Evolutionary conservation across 1,140 invertebrate genomes (phyloP), one percentile per base, ranked within the genome.

Genomic region (Dendroctonus ponderosae): DNA sequence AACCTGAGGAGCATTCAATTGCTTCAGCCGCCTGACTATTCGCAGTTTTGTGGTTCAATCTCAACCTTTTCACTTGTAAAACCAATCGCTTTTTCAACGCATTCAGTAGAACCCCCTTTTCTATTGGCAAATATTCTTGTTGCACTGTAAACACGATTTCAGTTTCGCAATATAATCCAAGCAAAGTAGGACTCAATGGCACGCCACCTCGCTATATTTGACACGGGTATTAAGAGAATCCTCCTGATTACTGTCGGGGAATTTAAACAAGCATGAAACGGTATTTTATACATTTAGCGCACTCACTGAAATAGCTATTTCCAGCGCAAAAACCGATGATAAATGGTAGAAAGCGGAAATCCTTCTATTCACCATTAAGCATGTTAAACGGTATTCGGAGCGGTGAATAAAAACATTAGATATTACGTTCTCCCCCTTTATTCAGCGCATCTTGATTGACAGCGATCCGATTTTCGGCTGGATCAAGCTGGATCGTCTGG

Each of bases 321-420:
- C 50, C n/a, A 9, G 15, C 5, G 50, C 50, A 52, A 52, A 52
- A 52, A 52, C 50, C 9, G 50, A 52, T 52, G 50, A 52, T 52
- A 52, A 52, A 52, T 52, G 50, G 50, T 52, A 9, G 15, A 26
- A 52, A 52, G 15, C n/a, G 8, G 50, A 52, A 52, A 52, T 52
- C 50, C 50, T 52, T 26, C 50, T 52, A 52, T 52, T 52, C 15
- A 26, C 50, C 50, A 52, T 52, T 52, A 52, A 52, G 50, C 50
- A 26, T 37, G 50, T 52, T 52, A 52, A 52, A 52, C 50, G 50
- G 14, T 52, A 52, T 52, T 52, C 50, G 50, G n/a, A 15, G 14
- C 37, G 50, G 50, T 52, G 50, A 52, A 52, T 52, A 52, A 52
- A 52, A 52, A 52, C 50, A 52, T 52, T 52, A 15, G 50, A 52